phyloP scores from a whole-genome alignment of 2,888 invertebrate species.

The Chloroclysta siterata region DNA sequence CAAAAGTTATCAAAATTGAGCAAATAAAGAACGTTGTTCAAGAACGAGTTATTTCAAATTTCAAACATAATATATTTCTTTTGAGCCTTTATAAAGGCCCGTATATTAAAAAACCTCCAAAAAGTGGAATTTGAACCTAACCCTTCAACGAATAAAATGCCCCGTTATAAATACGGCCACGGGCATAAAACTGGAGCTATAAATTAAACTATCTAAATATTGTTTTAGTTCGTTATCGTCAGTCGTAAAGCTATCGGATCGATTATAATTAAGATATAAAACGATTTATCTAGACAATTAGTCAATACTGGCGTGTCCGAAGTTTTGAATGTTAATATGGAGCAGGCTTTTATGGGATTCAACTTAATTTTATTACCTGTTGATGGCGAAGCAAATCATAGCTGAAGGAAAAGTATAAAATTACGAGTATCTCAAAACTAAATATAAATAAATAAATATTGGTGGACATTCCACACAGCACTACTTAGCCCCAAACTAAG shows the following conservation, averaged over 20 bases:
- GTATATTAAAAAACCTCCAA: not conserved
- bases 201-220: conserved; percentile 36
- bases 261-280: conserved; percentile 34
- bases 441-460: too few relatives aligned
- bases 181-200: conserved; percentile 30
- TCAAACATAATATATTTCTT: too few relatives aligned
- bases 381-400: not conserved
- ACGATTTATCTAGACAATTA: conserved; percentile 27
- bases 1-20: too few relatives aligned
- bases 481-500: too few relatives aligned
- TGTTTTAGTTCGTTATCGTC: conserved; percentile 33
- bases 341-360: conserved; percentile 4
- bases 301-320: conserved; percentile 18
- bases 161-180: conserved; percentile 6
- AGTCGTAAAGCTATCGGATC: conserved; percentile 27
- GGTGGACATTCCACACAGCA: too few relatives aligned
- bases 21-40: too few relatives aligned
- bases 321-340: not conserved
- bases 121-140: not conserved
- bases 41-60: too few relatives aligned
- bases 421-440: too few relatives aligned
- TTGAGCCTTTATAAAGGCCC: too few relatives aligned
- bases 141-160: conserved; percentile 2
- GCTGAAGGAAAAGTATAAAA: too few relatives aligned
- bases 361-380: conserved; percentile 7